A percentile compares a stretch with the other conserved stretches of the same genome.
Evolutionary conservation across 2,888 invertebrate species (phyloP).

Genomic region (Ommatoiulus sabulosus): DNA sequence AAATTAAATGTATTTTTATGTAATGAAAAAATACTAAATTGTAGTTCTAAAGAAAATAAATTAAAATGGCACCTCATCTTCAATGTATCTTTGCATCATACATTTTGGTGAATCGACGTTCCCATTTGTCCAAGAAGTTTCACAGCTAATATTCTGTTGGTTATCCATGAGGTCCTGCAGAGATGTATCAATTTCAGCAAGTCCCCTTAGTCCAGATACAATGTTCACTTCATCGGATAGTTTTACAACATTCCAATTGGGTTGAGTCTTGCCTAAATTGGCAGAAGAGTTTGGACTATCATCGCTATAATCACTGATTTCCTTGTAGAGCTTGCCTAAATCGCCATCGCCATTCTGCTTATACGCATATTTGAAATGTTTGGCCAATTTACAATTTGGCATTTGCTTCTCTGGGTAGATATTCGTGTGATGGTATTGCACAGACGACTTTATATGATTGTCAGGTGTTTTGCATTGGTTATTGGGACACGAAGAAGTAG

Average conservation of each 20-base stretch:
- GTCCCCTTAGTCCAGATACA: background rate
- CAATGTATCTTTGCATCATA: conserved; percentile 15
- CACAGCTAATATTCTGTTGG: background rate
- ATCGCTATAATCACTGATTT: background rate
- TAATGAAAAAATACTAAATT: too few species aligned
- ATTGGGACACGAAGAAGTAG: conserved; percentile 20
- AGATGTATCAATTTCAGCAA: background rate
- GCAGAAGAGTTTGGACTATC: background rate
- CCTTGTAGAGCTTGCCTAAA: background rate
- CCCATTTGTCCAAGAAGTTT: background rate
- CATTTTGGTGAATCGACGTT: background rate
- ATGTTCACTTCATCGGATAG: background rate
- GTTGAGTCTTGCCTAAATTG: background rate
- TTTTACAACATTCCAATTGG: background rate
- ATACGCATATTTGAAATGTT: background rate
- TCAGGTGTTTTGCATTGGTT: conserved; percentile 26
- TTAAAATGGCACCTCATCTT: background rate
- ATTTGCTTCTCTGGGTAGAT: background rate
- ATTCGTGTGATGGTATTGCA: background rate
- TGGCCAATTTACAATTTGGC: conserved; percentile 20
- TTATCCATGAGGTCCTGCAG: background rate
- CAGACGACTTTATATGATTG: background rate
- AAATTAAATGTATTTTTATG: too few species aligned
- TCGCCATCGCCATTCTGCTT: background rate
- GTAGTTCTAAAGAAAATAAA: background rate